Evolutionary conservation across 2,888 invertebrate species (phyloP), one percentile per base, ranked within the genome.

Genomic region (Trichogramma dendrolimi): DNA sequence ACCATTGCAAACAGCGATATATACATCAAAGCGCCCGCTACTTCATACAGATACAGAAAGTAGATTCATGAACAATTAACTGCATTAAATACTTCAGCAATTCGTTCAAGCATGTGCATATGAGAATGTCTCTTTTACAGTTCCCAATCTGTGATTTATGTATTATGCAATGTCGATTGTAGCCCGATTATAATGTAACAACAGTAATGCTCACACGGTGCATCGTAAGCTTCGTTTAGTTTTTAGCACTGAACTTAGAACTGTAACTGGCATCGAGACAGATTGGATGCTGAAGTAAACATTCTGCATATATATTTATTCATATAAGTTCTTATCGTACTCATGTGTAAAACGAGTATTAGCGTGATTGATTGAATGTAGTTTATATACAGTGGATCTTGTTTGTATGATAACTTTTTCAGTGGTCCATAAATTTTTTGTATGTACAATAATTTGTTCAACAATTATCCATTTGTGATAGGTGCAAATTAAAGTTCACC

Each of bases 51-150:
- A 62, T 44, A 64, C 69, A 65, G 54, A 41, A 64, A 58, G 49
- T 59, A 58, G 50, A 56, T 44, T 44, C 53, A 58, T 53, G 55
- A 60, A 65, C 56, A 71, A 75, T 71, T 69, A 74, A 72, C 70
- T 74, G 73, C 71, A 72, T 72, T 51, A 61, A 52, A 75, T 72
- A 73, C 75, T 62, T 42, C 74, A 78, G 74, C 74, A 73, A 73
- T 72, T 61, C 72, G 74, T 73, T 65, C 71, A 77, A 78, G 77
- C 78, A 77, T 77, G 75, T 73, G 73, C 74, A 85, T 86, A 86
- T 86, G 86, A 87, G 86, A 87, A 87, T 86, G 86, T 85, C 85
- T 86, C 72, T 86, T 86, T 86, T 85, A 85, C 86, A 87, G 86
- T 85, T 87, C 86, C 87, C 87, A 87, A 87, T 87, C 87, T 87